Evolutionary conservation across 2,113 vertebrate genomes (phyloP).

Genomic region (Notarius quadriscutis): DNA sequence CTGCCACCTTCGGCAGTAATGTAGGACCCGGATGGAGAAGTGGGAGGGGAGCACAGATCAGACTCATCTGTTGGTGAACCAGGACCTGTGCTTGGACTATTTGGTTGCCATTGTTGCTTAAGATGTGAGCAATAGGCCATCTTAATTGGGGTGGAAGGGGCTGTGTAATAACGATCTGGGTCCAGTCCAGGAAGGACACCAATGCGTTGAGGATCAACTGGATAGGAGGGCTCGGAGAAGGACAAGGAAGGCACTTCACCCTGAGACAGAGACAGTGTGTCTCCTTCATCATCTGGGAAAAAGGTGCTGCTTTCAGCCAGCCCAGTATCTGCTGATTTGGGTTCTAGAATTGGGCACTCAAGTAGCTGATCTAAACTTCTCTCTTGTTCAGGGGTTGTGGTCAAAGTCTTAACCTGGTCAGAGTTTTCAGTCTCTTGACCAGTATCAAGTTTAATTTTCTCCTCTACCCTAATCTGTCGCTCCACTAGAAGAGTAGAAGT

Average conservation of each 20-base stretch:
- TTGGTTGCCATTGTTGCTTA: slow-evolving; percentile 67
- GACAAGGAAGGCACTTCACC: slow-evolving; percentile 85
- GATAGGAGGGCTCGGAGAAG: slow-evolving; percentile 74
- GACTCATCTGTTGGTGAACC: slow-evolving; percentile 74
- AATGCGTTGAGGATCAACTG: slow-evolving; percentile 72
- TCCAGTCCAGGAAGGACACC: slow-evolving; percentile 73
- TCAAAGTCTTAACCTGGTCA: slow-evolving; percentile 31
- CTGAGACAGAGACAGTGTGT: slow-evolving; percentile 70
- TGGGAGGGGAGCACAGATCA: slow-evolving; percentile 82
- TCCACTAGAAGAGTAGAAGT: slow-evolving; percentile 44
- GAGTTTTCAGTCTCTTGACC: slow-evolving; percentile 54
- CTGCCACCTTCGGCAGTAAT: slow-evolving; percentile 92
- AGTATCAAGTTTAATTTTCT: slow-evolving; percentile 61
- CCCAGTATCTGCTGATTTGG: slow-evolving; percentile 53
- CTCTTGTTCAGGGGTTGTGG: slow-evolving; percentile 49
- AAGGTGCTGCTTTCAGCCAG: slow-evolving; percentile 55
- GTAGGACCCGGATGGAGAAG: slow-evolving; percentile 92
- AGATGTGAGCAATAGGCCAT: slow-evolving; percentile 69
- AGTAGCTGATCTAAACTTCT: slow-evolving; percentile 50
- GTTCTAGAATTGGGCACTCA: slow-evolving; percentile 53
- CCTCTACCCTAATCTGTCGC: slow-evolving; percentile 52
- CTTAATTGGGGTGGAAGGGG: slow-evolving; percentile 88
- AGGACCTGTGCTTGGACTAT: slow-evolving; percentile 69
- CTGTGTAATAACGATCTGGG: slow-evolving; percentile 85
- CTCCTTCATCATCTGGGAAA: slow-evolving; percentile 56